phyloP scores from a whole-genome alignment of 1,140 invertebrate species.

The Hycleus phaleratus region DNA sequence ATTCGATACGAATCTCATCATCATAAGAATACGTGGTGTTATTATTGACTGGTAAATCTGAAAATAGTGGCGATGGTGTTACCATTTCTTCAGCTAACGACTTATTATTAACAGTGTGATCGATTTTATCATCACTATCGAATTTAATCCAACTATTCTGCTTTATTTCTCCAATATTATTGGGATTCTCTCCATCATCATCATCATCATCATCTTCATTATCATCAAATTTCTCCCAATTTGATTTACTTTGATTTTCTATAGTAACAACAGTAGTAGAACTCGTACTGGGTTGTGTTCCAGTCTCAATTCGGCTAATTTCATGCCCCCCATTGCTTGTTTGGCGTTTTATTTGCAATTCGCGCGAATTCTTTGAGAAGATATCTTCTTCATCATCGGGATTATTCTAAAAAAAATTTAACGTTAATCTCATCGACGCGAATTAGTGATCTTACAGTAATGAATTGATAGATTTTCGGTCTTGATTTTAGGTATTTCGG shows the following conservation, averaged over 20 bases:
- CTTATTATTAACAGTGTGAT: not conserved
- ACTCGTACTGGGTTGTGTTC: constrained; percentile 3
- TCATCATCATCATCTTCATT: constrained; percentile 11
- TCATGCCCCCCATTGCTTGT: constrained; percentile 7
- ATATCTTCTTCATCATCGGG: constrained; percentile 36
- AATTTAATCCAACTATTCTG: constrained; percentile 15
- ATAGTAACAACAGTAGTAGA: not conserved
- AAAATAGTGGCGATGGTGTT: constrained; percentile 28
- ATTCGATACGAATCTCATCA: constrained; percentile 11
- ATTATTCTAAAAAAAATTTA: constrained; percentile 17
- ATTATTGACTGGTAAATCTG: constrained; percentile 31
- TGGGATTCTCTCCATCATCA: not conserved
- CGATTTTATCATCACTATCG: constrained; percentile 12
- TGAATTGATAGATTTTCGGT: constrained; percentile 24
- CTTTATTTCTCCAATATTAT: not conserved
- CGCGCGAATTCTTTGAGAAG: constrained; percentile 29
- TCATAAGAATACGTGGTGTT: constrained; percentile 34
- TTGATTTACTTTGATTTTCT: not conserved
- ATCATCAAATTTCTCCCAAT: constrained; percentile 26
- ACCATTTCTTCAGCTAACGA: constrained; percentile 20
- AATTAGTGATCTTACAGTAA: constrained; percentile 22
- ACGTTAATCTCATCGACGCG: not conserved
- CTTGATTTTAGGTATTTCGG: constrained; percentile 34
- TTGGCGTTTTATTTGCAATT: constrained; percentile 30
- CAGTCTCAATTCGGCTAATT: constrained; percentile 2